These are phyloP conservation scores for Geothlypis trichas DNA, from an alignment of 2,113 vertebrate genomes.

Conservation along the genomic window DNA sequence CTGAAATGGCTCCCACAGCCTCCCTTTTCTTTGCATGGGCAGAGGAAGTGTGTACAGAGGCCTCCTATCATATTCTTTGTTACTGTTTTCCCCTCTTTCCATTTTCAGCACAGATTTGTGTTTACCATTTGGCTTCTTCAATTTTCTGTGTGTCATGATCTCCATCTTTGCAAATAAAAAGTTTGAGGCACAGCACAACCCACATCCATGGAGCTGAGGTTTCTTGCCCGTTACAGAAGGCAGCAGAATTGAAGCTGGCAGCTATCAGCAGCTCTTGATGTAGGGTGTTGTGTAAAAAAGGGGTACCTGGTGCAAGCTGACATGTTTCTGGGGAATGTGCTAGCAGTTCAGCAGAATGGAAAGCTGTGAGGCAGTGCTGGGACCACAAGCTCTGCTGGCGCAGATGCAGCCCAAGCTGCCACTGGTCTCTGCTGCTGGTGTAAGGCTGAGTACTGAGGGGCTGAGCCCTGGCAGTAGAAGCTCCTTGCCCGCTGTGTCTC, in stretches of 20 bases:
- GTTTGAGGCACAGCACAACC: not conserved
- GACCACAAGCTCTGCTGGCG: not conserved
- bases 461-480: not conserved
- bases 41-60: not conserved
- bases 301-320: not conserved
- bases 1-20: not conserved
- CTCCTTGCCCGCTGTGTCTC: not conserved
- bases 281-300: not conserved
- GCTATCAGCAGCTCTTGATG: not conserved
- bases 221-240: not conserved
- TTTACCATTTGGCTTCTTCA: not conserved
- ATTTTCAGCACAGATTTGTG: not conserved
- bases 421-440: accelerated
- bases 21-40: not conserved
- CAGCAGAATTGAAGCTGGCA: not conserved
- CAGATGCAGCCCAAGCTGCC: not conserved
- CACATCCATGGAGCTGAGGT: not conserved
- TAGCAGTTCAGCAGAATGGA: not conserved
- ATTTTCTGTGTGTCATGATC: not conserved
- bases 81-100: not conserved
- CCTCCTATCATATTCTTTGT: not conserved
- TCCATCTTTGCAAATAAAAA: not conserved
- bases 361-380: not conserved
- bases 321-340: not conserved
- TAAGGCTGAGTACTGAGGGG: not conserved